Conservation (phyloP, 2,797 vertebrate species). For the Chromis chromis region DNA sequence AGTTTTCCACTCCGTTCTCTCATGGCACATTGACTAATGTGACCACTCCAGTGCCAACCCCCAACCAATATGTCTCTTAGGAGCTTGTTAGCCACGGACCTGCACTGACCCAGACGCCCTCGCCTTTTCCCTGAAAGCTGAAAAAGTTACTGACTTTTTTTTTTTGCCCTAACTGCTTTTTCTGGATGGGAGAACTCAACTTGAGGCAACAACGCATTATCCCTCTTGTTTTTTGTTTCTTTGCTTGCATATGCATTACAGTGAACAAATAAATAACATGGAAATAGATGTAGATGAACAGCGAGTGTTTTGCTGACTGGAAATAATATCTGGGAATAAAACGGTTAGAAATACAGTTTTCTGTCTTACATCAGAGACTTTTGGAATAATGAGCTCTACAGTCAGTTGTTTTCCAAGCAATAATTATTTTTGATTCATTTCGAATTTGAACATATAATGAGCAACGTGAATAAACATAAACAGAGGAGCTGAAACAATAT, state of each 20-base stretch:
- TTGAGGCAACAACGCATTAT: conserved; percentile 1
- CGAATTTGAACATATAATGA: neutral
- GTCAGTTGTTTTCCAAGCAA: neutral
- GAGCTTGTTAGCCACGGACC: conserved; percentile 79
- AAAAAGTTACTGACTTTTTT: conserved; percentile 42
- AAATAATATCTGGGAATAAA: neutral
- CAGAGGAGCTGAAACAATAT: conserved; percentile 12
- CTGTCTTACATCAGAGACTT: neutral
- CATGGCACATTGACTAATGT: conserved; percentile 70
- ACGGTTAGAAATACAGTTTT: neutral
- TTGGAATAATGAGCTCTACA: conserved; percentile 13
- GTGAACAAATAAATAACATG: neutral
- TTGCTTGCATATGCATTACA: neutral
- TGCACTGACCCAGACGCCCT: conserved; percentile 67
- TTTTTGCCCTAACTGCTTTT: conserved; percentile 10
- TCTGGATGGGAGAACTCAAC: conserved; percentile 16
- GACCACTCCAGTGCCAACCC: conserved; percentile 57
- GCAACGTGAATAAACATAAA: neutral
- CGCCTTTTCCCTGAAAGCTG: conserved; percentile 47
- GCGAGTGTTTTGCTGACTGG: neutral
- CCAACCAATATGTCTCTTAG: conserved; percentile 71
- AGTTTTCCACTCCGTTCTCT: conserved; percentile 67
- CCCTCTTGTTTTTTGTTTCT: conserved; percentile 1
- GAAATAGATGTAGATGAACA: neutral
- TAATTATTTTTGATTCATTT: neutral